Conservation (phyloP, 2,113 vertebrate species). For the Anser brachyrhynchus region DNA sequence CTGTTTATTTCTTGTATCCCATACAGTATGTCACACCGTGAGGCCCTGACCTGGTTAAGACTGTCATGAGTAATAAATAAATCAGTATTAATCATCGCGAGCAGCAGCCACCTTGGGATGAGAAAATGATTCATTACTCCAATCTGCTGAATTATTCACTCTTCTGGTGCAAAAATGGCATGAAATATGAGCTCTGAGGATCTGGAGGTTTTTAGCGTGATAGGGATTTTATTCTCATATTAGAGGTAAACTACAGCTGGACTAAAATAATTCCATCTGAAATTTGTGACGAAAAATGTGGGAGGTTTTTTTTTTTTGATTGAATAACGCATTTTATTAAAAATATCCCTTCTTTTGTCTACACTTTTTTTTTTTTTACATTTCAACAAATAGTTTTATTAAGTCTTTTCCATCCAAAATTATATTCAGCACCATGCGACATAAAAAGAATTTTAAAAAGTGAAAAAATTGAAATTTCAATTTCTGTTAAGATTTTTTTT, state of each 20-base stretch:
- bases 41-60: constrained; percentile 43
- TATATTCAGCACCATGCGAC: background rate
- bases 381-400: background rate
- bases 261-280: background rate
- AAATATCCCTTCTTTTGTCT: background rate
- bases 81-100: constrained; percentile 62
- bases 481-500: background rate
- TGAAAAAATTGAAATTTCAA: background rate
- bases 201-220: constrained; percentile 43
- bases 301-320: background rate
- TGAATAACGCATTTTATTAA: background rate
- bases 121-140: constrained; percentile 72
- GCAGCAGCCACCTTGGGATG: constrained; percentile 67
- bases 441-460: background rate
- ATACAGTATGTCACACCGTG: background rate
- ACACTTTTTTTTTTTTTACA: background rate
- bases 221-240: constrained; percentile 8
- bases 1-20: constrained; percentile 18
- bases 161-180: constrained; percentile 69
- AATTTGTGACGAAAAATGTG: constrained; percentile 17
- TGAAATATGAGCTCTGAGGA: constrained; percentile 62
- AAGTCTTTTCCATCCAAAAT: background rate
- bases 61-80: constrained; percentile 63
- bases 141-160: constrained; percentile 73
- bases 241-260: constrained; percentile 35